Evolutionary conservation across 2,113 vertebrate species (phyloP).

Genomic region (Entomyzon cyanotis): DNA sequence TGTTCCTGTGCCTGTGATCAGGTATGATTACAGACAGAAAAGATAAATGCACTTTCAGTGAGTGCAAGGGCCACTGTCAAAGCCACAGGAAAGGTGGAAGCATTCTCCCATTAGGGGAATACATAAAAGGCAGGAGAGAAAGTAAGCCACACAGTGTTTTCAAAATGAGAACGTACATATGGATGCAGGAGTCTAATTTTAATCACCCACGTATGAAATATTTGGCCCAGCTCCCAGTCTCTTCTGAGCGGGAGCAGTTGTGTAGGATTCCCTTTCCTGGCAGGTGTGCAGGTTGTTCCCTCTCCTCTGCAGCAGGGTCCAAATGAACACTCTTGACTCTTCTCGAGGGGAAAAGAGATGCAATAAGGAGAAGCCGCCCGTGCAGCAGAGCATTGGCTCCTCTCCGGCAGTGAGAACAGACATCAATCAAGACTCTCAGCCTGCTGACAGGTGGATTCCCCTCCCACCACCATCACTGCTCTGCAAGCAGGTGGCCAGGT

Average conservation of each 20-base stretch:
- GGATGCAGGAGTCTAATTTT: constrained; percentile 53
- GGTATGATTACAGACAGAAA: constrained; percentile 32
- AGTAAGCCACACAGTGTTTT: constrained; percentile 23
- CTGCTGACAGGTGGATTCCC: not conserved
- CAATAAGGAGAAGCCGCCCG: not conserved
- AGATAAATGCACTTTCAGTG: not conserved
- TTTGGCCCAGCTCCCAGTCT: constrained; percentile 33
- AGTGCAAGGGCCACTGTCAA: constrained; percentile 11
- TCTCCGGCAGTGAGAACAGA: not conserved
- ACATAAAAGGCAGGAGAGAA: constrained; percentile 26
- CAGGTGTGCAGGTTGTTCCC: constrained; percentile 42
- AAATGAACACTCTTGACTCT: not conserved
- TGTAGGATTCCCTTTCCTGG: constrained; percentile 65
- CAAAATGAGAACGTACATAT: not conserved
- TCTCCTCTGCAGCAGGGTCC: not conserved
- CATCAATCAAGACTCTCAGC: not conserved
- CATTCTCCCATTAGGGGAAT: not conserved
- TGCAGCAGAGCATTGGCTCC: not conserved
- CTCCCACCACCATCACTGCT: not conserved
- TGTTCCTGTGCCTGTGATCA: constrained; percentile 20
- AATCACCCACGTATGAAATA: constrained; percentile 29
- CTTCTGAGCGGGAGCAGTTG: constrained; percentile 16
- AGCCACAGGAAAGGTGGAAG: not conserved
- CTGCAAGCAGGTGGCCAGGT: constrained; percentile 24
- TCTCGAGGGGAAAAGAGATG: not conserved